phyloP scores from a whole-genome alignment of 2,113 vertebrate genomes.

The Phasianus colchicus region DNA sequence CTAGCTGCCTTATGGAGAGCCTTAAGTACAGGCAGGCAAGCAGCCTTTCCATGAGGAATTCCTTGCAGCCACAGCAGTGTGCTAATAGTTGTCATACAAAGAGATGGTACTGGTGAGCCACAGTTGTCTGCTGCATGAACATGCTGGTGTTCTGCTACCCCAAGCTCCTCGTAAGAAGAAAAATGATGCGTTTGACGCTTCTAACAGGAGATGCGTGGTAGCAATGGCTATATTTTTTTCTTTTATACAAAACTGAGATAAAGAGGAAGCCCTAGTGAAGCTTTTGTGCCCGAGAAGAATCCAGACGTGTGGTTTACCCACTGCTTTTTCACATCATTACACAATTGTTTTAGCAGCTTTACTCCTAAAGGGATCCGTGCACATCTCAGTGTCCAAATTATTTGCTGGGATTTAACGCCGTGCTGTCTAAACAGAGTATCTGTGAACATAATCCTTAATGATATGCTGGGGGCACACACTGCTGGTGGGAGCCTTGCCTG shows the following conservation, averaged over 20 bases:
- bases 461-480: background rate
- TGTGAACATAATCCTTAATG: constrained; percentile 27
- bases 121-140: background rate
- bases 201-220: background rate
- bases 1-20: background rate
- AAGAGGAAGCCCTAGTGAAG: background rate
- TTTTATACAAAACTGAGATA: background rate
- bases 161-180: background rate
- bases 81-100: background rate
- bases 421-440: constrained; percentile 20
- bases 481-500: background rate
- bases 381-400: background rate
- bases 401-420: constrained; percentile 38
- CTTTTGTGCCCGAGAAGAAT: background rate
- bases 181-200: background rate
- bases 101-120: background rate
- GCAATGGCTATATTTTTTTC: background rate
- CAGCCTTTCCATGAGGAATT: background rate
- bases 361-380: background rate
- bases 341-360: constrained; percentile 7
- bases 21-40: background rate
- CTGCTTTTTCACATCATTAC: background rate
- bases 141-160: background rate
- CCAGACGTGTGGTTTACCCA: background rate
- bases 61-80: background rate